Conservation (phyloP, 1,140 invertebrate genomes). For the Drosophila tropicalis region DNA sequence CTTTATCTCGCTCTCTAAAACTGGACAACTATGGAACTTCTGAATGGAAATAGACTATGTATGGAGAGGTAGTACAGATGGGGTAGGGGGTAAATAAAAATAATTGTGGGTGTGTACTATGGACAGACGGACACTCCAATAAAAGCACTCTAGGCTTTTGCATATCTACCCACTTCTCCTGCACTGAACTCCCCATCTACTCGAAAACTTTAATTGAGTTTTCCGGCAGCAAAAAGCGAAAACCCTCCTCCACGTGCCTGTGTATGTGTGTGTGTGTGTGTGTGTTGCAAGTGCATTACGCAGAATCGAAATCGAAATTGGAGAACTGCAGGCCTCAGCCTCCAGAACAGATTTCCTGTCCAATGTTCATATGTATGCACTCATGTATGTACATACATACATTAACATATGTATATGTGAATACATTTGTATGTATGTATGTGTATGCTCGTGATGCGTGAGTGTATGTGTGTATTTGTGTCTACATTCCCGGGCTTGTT, state of each 20-base stretch:
- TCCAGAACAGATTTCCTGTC: conserved; percentile 68
- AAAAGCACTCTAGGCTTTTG: background rate
- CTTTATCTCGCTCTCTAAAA: conserved; percentile 20
- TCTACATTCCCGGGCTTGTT: conserved; percentile 59
- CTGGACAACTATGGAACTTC: conserved; percentile 10
- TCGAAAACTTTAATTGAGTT: conserved; percentile 73
- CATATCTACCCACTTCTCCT: conserved; percentile 19
- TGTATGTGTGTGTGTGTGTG: conserved; percentile 18
- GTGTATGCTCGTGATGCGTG: background rate
- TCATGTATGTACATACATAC: background rate
- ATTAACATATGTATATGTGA: background rate
- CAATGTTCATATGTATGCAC: conserved; percentile 39
- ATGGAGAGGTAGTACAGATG: background rate
- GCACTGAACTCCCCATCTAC: conserved; percentile 14
- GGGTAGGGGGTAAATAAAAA: conserved; percentile 25
- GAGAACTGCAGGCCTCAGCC: conserved; percentile 41
- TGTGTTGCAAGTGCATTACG: conserved; percentile 65
- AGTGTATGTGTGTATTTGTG: conserved; percentile 11
- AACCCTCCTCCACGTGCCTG: conserved; percentile 30
- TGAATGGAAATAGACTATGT: conserved; percentile 9
- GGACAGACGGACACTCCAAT: conserved; percentile 13
- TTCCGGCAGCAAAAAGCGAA: conserved; percentile 59
- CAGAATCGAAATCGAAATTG: conserved; percentile 75
- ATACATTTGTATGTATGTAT: background rate
- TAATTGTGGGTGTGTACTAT: conserved; percentile 12